Evolutionary conservation across 2,888 invertebrate species (phyloP), one percentile per base, ranked within the genome.

Genomic region (Dasypolia templi): DNA sequence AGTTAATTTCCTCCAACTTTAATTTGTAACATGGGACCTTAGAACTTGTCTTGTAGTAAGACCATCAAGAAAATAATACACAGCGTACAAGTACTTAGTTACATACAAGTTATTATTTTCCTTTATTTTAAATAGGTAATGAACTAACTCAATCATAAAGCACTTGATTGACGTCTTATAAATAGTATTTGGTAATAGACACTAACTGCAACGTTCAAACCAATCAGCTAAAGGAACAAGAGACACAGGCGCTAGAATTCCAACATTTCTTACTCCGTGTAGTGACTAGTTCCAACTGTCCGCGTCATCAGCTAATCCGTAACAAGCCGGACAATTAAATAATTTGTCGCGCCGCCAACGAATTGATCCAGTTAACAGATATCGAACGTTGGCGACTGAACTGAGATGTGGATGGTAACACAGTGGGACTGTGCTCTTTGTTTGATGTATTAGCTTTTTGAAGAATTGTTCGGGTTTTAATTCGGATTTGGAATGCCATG

Each of bases 271-370:
- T 2, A 4, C 4, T n/a, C 39, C 44, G 2, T 6, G 49, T 55
- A 29, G 62, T 35, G 55, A 66, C n/a, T n/a, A 53, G 66, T 42
- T 64, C 75, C 81, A 83, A 84, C 79, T 76, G 86, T 72, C 58
- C 69, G 39, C 77, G 83, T 79, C 86, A 83, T 73, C 82, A 44
- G 79, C 70, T 86, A 86, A 86, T 86, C 83, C 59, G 65, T 67
- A 79, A 83, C 81, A 79, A 79, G 62, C 76, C 69, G 72, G 73
- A 35, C 82, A 86, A 85, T 86, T 86, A 86, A 86, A 84, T 86
- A 83, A 86, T 86, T 86, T 83, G 86, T 79, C 74, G 62, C 79
- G 79, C 83, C 79, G 83, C 83, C 82, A 84, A 84, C 71, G 68
- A 83, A 81, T 84, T 84, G 82, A 84, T 84, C 75, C 75, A 73